Evolutionary conservation across 2,113 vertebrate species (phyloP).

Genomic region (Alosa alosa): DNA sequence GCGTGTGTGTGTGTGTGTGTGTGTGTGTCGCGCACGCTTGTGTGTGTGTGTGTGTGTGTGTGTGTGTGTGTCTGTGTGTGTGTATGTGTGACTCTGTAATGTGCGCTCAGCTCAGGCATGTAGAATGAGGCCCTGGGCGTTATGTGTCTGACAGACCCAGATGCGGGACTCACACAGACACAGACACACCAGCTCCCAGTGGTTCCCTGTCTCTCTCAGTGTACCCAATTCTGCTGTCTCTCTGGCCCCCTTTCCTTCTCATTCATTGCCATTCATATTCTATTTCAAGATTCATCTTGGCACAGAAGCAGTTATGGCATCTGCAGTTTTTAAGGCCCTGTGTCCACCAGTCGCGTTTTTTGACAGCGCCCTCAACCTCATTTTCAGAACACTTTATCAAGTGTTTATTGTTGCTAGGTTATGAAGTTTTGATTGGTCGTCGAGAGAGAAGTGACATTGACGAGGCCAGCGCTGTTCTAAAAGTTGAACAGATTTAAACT

Average conservation of each 20-base stretch:
- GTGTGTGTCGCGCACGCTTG: not conserved
- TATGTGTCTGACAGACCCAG: not conserved
- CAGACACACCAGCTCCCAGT: constrained; percentile 1
- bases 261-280: not conserved
- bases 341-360: too few relatives aligned
- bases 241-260: not conserved
- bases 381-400: too few relatives aligned
- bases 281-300: not conserved
- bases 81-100: not conserved
- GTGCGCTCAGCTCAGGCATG: not conserved
- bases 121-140: not conserved
- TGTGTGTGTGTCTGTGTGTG: not conserved
- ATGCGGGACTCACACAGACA: not conserved
- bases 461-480: too few relatives aligned
- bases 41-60: too few relatives aligned
- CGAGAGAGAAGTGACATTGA: too few relatives aligned
- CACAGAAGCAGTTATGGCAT: not conserved
- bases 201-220: too few relatives aligned
- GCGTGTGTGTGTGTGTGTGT: not conserved
- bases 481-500: too few relatives aligned
- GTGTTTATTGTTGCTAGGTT: too few relatives aligned
- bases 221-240: not conserved
- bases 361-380: too few relatives aligned
- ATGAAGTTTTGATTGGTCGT: too few relatives aligned
- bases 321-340: not conserved